Conservation (phyloP, 2,113 vertebrate species). For the Tautogolabrus adspersus region DNA sequence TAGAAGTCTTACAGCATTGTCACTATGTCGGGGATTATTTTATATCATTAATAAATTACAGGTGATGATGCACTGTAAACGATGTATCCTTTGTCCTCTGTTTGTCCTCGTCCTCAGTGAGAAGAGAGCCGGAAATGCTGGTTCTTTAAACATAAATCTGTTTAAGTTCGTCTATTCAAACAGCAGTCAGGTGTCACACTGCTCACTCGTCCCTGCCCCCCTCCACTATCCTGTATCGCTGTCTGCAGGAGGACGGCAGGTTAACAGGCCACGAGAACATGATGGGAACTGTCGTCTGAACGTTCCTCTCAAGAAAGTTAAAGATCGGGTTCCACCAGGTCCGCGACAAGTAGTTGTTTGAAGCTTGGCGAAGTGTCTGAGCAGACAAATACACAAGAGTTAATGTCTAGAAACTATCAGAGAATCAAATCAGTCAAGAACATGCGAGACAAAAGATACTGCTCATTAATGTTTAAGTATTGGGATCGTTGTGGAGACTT, state of each 20-base stretch:
- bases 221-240: constrained; percentile 92
- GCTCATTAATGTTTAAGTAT: too few relatives aligned
- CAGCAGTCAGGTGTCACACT: neutral
- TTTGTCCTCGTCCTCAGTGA: neutral
- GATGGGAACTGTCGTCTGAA: constrained; percentile 89
- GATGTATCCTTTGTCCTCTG: neutral
- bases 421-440: neutral
- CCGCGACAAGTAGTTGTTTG: constrained; percentile 89
- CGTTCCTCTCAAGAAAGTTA: constrained; percentile 93
- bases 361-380: constrained; percentile 88
- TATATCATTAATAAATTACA: too few relatives aligned
- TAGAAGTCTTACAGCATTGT: too few relatives aligned
- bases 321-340: constrained; percentile 95
- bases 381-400: neutral
- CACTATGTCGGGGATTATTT: neutral
- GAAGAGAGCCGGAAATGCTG: neutral
- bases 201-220: constrained; percentile 76
- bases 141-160: neutral
- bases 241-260: constrained; percentile 89
- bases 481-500: too few relatives aligned
- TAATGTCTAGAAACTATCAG: neutral
- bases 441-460: too few relatives aligned
- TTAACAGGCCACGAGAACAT: constrained; percentile 90
- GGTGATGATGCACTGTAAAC: constrained; percentile 7
- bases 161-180: neutral